Percentiles rank a stretch among this genome's conserved stretches.
Conservation (phyloP, 2,797 vertebrate species). For the Masticophis lateralis region DNA sequence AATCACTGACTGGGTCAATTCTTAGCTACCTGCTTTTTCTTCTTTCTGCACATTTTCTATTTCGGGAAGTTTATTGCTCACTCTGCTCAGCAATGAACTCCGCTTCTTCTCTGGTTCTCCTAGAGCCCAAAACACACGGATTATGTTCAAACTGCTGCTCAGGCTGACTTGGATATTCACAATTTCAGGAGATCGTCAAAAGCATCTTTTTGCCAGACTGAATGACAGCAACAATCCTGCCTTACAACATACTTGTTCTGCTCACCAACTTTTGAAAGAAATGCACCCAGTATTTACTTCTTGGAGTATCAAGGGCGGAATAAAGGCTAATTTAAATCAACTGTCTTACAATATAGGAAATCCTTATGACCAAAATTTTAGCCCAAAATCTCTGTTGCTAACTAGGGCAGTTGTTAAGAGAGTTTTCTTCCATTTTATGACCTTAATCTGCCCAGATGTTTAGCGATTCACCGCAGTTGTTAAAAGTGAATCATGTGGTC, state of each 20-base stretch:
- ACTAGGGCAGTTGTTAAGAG: too few species aligned
- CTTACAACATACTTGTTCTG: not conserved
- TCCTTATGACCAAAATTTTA: not conserved
- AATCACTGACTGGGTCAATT: slow-evolving; percentile 33
- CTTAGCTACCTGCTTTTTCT: slow-evolving; percentile 81
- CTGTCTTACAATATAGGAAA: not conserved
- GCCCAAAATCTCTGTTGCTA: too few species aligned
- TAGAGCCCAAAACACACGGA: slow-evolving; percentile 67
- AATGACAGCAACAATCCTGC: not conserved
- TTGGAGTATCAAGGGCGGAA: not conserved
- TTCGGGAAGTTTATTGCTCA: slow-evolving; percentile 78
- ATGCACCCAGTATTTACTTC: not conserved
- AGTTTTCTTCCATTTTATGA: too few species aligned
- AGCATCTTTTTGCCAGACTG: not conserved
- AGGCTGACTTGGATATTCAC: not conserved
- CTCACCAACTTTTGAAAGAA: not conserved
- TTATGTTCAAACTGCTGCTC: slow-evolving; percentile 50
- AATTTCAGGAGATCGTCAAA: slow-evolving; percentile 3
- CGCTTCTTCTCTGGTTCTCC: slow-evolving; percentile 79
- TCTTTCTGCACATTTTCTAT: slow-evolving; percentile 79
- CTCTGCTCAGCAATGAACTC: slow-evolving; percentile 87
- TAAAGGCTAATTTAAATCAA: not conserved
- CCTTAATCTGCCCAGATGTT: too few species aligned
- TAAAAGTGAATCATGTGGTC: too few species aligned
- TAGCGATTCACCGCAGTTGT: too few species aligned